These are phyloP conservation scores for Acleris emargana DNA, from an alignment of 2,888 invertebrate genomes.

Conservation along the genomic window DNA sequence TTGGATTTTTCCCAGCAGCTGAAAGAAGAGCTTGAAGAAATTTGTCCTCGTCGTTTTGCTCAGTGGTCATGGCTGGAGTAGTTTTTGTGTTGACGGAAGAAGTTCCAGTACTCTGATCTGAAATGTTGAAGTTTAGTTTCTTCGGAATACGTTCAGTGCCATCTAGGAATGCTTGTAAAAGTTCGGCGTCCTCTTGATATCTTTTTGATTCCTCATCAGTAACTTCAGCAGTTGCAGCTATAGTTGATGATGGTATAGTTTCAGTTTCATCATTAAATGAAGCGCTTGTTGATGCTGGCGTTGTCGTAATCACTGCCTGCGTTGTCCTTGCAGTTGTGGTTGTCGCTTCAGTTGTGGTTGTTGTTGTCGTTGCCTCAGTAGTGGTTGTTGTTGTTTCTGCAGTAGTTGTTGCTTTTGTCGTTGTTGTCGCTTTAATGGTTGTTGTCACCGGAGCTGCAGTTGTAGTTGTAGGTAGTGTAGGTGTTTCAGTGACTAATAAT, in stretches of 20 bases:
- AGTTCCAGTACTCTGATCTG: conserved; percentile 46
- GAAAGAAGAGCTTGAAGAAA: conserved; percentile 66
- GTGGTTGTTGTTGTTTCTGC: conserved; percentile 43
- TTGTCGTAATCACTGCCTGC: conserved; percentile 46
- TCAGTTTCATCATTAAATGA: conserved; percentile 56
- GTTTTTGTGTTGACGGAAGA: conserved; percentile 42
- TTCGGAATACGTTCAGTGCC: conserved; percentile 71
- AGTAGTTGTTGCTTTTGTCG: conserved; percentile 45
- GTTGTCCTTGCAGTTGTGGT: conserved; percentile 41
- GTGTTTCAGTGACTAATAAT: conserved; percentile 45
- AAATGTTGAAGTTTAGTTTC: conserved; percentile 59
- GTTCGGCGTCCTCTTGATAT: conserved; percentile 62
- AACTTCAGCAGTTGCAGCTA: conserved; percentile 38
- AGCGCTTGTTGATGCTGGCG: conserved; percentile 47
- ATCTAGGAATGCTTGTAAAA: conserved; percentile 57
- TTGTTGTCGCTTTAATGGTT: conserved; percentile 43
- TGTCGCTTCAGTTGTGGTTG: conserved; percentile 40
- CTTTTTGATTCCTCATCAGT: conserved; percentile 49
- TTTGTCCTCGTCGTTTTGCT: conserved; percentile 56
- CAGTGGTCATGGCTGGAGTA: conserved; percentile 42
- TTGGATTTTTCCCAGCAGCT: conserved; percentile 55
- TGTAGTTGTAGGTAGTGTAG: conserved; percentile 49
- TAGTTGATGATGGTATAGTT: conserved; percentile 43
- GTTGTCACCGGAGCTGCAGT: conserved; percentile 44
- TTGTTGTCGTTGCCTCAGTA: conserved; percentile 44